A percentile compares a stretch with the other conserved stretches of the same genome.
Conservation (phyloP, 2,113 vertebrate species). For the Gallinago undulata region DNA sequence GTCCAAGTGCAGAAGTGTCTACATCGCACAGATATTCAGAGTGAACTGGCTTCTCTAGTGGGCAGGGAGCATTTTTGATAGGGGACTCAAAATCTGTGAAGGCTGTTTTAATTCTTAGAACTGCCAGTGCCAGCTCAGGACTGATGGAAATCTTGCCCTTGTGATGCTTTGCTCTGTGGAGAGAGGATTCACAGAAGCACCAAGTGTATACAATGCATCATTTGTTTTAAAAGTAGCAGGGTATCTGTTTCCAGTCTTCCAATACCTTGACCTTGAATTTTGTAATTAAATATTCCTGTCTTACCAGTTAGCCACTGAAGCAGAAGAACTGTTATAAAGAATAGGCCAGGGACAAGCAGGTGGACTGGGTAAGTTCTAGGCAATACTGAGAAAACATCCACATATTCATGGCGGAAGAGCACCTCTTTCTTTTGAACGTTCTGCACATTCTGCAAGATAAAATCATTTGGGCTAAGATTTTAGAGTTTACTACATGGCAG, state of each 20-base stretch:
- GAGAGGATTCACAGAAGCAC: neutral
- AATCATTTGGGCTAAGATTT: neutral
- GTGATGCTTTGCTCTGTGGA: neutral
- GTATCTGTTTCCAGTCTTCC: slow-evolving; percentile 33
- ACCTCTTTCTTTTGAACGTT: neutral
- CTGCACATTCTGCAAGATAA: neutral
- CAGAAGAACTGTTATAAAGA: neutral
- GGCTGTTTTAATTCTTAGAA: neutral
- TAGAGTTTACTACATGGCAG: neutral
- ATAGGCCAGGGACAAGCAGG: neutral
- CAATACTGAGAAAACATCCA: neutral
- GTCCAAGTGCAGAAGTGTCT: neutral
- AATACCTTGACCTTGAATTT: slow-evolving; percentile 22
- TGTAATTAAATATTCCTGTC: neutral
- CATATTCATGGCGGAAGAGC: neutral
- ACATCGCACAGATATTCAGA: neutral
- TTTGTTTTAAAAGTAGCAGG: neutral
- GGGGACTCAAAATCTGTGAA: neutral
- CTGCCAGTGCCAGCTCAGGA: neutral
- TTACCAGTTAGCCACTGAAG: neutral
- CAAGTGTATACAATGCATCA: neutral
- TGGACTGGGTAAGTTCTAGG: neutral
- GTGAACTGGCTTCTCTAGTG: neutral
- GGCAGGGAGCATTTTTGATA: neutral
- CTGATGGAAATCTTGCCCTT: slow-evolving; percentile 7